Base-by-base conservation (phyloP, 2,113 vertebrate genomes). In the Elephas maximus region DNA sequence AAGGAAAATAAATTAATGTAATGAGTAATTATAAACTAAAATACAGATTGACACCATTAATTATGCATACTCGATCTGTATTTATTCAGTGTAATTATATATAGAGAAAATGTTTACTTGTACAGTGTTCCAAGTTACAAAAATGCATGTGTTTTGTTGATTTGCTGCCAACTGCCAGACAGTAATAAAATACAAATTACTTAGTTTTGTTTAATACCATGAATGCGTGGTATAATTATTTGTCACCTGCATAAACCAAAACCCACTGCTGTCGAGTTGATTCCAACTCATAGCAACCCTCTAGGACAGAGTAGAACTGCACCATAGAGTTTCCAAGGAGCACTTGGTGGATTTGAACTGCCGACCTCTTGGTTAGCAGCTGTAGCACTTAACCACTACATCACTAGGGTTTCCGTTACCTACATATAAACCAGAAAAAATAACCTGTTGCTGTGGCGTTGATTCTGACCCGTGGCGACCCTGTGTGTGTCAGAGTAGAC, bases 31-130 rank as follows among this genome's bases (percentile, higher is more conserved):
- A 69, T 65, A 67, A 77, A 63, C 21, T 74, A 69, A 97, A 86
- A 48, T 73, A 80, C 5, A 6, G 53, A 71, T 23, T 53, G 28
- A 83, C 41, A 51, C 15, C 5, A 69, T 33, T 79, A 82, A 28
- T 81, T 17, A n/a, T 71, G 60, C 2, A 71, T 0, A 45, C 24
- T 86, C 33, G n/a, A 11, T 65, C 28, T 24, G 26, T 82, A 73
- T 53, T 53, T 44, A 88, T 37, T 26, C 44, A 82, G 21, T 67
- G 45, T 78, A 65, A 57, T 44, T 69, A n/a, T n/a, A 84, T 41
- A 2, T 30, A 20, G 8, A 93, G 41, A 77, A 95, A 89, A 65
- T 82, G 37, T 91, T 80, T 96, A 89, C 91, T 74, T 76, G 15
- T 86, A 65, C 83, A 73, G 41, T 88, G 0, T 86, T 80, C 20